These are phyloP conservation scores for Nephrotoma guestfalica DNA, from an alignment of 2,888 invertebrate genomes.

Conservation along the genomic window DNA sequence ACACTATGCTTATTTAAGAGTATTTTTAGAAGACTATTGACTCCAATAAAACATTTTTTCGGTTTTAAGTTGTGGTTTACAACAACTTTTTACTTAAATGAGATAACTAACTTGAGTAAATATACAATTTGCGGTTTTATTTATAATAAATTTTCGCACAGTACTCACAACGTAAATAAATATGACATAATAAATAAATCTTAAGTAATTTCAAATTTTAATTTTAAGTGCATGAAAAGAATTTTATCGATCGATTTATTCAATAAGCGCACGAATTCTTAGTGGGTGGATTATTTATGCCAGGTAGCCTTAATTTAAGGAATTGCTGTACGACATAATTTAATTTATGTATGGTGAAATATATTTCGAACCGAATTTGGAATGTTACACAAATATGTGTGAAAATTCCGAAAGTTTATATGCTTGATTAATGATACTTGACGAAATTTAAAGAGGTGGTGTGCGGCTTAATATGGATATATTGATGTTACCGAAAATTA, in stretches of 20 bases:
- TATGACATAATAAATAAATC: neutral
- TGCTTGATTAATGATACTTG: neutral
- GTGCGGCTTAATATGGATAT: neutral
- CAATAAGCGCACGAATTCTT: neutral
- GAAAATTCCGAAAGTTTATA: neutral
- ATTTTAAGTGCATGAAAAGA: neutral
- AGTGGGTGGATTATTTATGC: neutral
- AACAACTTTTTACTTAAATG: neutral
- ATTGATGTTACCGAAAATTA: neutral
- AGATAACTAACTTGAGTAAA: neutral
- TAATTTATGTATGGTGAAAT: neutral
- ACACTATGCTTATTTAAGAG: neutral
- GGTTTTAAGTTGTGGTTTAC: neutral
- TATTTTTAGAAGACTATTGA: neutral
- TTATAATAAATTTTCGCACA: neutral
- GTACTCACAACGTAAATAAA: neutral
- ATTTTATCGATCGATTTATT: neutral
- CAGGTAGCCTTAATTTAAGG: neutral
- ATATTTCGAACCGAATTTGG: neutral
- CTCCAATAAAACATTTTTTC: neutral
- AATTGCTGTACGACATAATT: neutral
- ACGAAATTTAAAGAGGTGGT: neutral
- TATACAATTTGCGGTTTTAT: neutral
- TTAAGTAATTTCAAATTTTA: neutral
- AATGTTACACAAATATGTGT: neutral